Percentiles rank a stretch among this genome's conserved stretches.
phyloP scores from a whole-genome alignment of 2,797 vertebrate species.

The Dendrocincla fuliginosa region DNA sequence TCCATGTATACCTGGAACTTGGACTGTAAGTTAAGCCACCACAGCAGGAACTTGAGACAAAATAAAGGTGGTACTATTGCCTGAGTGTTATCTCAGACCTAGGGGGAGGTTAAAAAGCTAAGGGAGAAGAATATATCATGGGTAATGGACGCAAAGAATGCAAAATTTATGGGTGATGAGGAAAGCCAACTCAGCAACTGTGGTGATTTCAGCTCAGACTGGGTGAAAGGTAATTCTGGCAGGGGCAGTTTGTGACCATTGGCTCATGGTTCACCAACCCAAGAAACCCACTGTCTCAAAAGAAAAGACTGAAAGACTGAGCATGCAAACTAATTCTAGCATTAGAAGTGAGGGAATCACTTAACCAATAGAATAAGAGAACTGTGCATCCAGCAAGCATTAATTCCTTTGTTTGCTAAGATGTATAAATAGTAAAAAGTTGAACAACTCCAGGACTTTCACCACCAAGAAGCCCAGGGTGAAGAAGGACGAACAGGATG shows the following conservation, averaged over 20 bases:
- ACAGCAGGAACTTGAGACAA: neutral
- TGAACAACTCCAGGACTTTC: neutral
- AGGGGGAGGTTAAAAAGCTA: neutral
- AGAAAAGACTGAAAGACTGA: neutral
- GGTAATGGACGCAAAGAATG: neutral
- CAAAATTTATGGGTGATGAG: neutral
- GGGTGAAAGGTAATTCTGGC: neutral
- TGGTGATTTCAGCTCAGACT: neutral
- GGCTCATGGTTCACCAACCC: fast-evolving
- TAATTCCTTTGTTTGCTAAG: neutral
- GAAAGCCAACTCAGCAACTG: neutral
- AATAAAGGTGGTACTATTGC: neutral
- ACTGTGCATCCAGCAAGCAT: neutral
- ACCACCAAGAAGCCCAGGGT: neutral
- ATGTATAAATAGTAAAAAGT: neutral
- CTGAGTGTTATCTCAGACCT: neutral
- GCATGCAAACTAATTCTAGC: neutral
- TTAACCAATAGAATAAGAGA: neutral
- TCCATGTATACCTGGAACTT: neutral
- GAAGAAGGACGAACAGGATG: neutral
- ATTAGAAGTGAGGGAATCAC: neutral
- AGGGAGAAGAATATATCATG: neutral
- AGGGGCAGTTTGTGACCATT: neutral
- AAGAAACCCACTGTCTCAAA: neutral
- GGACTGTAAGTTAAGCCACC: neutral